Evolutionary conservation across 37 sponge, comb jelly and placozoan species (phyloP), one percentile per base, ranked within the genome.

Genomic region (Cladorhizidae sp.): DNA sequence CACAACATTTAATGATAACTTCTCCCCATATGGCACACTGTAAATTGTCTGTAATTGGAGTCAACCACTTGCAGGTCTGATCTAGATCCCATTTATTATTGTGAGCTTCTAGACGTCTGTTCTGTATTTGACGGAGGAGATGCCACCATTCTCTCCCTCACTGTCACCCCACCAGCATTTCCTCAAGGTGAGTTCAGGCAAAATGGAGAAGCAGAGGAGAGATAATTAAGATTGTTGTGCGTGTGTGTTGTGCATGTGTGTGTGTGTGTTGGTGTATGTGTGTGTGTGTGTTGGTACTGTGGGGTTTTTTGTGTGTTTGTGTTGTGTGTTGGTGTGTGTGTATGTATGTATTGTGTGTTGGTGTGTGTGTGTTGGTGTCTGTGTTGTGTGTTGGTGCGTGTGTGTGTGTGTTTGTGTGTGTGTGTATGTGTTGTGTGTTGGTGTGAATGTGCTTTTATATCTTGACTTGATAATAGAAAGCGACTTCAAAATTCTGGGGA

Each of bases 41-140:
- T 31, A 29, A 20, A 70, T 70, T 49, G 2, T 50, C 21, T 32
- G 45, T n/a, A 72, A 21, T n/a, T 25, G 65, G 11, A 5, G 29
- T 68, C 22, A 50, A 17, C 58, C 64, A 1, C 40, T 9, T 42
- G 25, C 75, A 95, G 95, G 42, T 83, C 93, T 67, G 93, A 95
- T 77, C 84, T 95, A 22, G 96, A 95, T 39, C 96, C 96, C 0
- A 89, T 95, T 39, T 95, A 95, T 83, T 92, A 89, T 61, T 95
- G 96, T 81, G 92, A 95, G 52, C 70, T 92, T 49, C 41, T 95
- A 62, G 45, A 64, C 14, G 56, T 49, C 0, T 95, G 96, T 72
- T 61, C 80, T 3, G 62, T 89, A 23, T 85, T 83, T 25, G 93
- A 95, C 51, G 64, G 92, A 56, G 96, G 96, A 45, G 86, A 92